These are phyloP conservation scores for Buphagus erythrorhynchus DNA, from an alignment of 2,797 vertebrate species.

Conservation along the genomic window DNA sequence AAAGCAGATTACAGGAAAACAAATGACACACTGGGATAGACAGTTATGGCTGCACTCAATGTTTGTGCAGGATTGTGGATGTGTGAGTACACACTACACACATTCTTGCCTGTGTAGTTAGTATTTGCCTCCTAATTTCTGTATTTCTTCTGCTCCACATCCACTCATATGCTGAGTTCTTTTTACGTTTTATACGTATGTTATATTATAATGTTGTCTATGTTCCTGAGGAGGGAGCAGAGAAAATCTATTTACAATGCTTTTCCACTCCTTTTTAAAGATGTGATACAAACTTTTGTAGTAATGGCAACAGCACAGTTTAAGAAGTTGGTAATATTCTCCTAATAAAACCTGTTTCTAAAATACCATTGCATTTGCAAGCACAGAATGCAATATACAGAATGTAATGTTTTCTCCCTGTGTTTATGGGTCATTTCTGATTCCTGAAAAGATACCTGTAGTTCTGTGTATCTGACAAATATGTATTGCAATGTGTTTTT, in stretches of 20 bases:
- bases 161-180: rapidly evolving
- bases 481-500: not conserved
- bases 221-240: not conserved
- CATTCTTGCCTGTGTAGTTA: not conserved
- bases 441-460: not conserved
- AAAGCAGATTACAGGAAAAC: not conserved
- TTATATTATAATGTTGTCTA: not conserved
- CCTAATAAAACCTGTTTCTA: not conserved
- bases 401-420: not conserved
- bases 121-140: not conserved
- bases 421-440: not conserved
- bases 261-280: not conserved
- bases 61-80: not conserved
- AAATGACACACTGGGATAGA: not conserved
- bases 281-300: not conserved
- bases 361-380: not conserved
- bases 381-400: not conserved
- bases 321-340: not conserved
- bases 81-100: rapidly evolving
- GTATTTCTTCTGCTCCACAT: not conserved
- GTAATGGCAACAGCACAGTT: not conserved
- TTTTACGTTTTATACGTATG: not conserved
- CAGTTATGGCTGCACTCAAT: not conserved
- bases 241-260: not conserved
- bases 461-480: not conserved